phyloP scores from a whole-genome alignment of 2,888 invertebrate genomes.

The Ennomos quercinarius region DNA sequence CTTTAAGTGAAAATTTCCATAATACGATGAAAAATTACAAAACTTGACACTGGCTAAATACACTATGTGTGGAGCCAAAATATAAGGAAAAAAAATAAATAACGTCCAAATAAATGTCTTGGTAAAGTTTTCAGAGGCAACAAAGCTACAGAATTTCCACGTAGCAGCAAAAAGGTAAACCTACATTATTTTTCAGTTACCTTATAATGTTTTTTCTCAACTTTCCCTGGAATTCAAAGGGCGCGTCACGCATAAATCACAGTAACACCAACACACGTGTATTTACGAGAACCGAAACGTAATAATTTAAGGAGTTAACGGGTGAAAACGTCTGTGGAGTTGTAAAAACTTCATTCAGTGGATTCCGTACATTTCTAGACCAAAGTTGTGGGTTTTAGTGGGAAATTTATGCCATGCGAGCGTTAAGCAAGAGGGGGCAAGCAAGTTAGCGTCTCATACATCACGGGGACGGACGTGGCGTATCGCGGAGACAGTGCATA shows the following conservation, averaged over 20 bases:
- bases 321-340: slow-evolving; percentile 63
- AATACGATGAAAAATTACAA: too few species aligned
- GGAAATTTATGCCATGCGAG: slow-evolving; percentile 75
- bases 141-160: background rate
- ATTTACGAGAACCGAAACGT: slow-evolving; percentile 57
- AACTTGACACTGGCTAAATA: too few species aligned
- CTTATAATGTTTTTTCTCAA: slow-evolving; percentile 24
- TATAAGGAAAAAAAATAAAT: too few species aligned
- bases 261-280: slow-evolving; percentile 56
- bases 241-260: slow-evolving; percentile 57
- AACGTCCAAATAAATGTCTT: too few species aligned
- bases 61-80: too few species aligned
- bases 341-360: slow-evolving; percentile 74
- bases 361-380: slow-evolving; percentile 73
- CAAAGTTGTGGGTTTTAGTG: slow-evolving; percentile 73
- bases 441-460: slow-evolving; percentile 73
- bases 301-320: slow-evolving; percentile 74
- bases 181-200: slow-evolving; percentile 28
- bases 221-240: slow-evolving; percentile 28
- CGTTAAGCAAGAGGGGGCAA: slow-evolving; percentile 74
- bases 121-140: background rate
- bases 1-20: too few species aligned
- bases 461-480: slow-evolving; percentile 75
- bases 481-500: slow-evolving; percentile 70
- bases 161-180: background rate